Base-by-base conservation (phyloP, 2,797 vertebrate species). In the Thalassophryne amazonica region DNA sequence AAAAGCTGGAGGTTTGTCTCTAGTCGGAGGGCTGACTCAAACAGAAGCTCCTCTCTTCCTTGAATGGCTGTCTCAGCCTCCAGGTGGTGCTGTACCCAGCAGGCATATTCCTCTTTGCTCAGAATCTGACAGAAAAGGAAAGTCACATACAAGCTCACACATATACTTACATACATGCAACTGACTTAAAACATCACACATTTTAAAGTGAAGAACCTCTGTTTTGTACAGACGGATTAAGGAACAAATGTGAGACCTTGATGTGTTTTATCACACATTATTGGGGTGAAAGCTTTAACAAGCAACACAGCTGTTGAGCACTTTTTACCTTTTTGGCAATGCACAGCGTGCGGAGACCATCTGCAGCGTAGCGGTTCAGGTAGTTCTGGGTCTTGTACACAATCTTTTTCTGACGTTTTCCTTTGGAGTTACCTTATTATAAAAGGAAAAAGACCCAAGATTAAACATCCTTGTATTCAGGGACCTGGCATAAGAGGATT, bases 1-100 rank as follows among this genome's bases (percentile, higher is more conserved):
- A 99, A 73, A 39, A 99, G 91, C 28, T 98, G 95, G 15, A 99
- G 91, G 83, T 96, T 92, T 0, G 93, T 98, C 84, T 98, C 96
- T 79, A 99, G 85, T 13, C 89, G 85, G 28, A 92, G 76, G 0
- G 97, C 96, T 5, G 96, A 99, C 70, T 97, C 91, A 69, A 93
- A 98, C 25, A 99, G 90, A 48, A 94, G 87, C 70, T 98, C 93
- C 58, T 99, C 96, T 0, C 96, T 81, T 30, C 94, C 93, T 66
- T 99, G 95, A 80, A 95, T 82, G 33, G 95, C 87, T 0, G 94
- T 93, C 70, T 99, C 97, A 1, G 97, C 97, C 84, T 95, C 90
- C 41, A 98, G 85, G 85, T 97, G 96, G 76, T 64, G 76, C 86
- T 94, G 93, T 65, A 98, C 79, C 97, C 97, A 99, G 78, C 85